Conservation (phyloP, 2,113 vertebrate species). For the Egretta garzetta region DNA sequence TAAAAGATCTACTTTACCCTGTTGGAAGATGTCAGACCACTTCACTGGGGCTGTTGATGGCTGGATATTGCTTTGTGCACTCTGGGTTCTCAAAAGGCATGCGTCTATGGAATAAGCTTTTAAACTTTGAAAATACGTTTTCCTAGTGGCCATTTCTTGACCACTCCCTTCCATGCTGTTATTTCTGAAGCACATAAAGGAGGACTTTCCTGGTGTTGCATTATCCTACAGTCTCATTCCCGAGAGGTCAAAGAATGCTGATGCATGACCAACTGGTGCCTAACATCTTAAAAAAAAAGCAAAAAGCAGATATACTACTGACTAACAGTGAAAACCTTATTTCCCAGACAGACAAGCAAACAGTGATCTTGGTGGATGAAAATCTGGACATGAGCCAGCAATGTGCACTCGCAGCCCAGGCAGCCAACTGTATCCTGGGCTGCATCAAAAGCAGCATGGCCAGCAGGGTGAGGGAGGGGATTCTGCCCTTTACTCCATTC, state of each 20-base stretch:
- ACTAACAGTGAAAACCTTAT: background rate
- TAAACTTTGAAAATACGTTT: background rate
- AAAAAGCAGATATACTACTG: background rate
- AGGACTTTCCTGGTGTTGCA: background rate
- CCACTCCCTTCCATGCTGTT: background rate
- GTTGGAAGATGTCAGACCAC: background rate
- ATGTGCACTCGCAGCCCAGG: background rate
- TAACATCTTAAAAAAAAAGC: background rate
- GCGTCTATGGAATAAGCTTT: accelerated
- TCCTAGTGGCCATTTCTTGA: background rate
- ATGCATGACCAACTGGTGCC: background rate
- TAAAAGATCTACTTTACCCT: background rate
- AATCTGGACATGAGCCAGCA: background rate
- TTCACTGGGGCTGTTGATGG: background rate
- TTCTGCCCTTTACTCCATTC: background rate
- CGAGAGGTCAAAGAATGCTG: background rate
- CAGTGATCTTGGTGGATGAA: background rate
- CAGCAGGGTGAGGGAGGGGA: background rate
- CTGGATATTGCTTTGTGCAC: background rate
- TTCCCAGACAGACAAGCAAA: background rate
- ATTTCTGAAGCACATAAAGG: background rate
- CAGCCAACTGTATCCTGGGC: background rate
- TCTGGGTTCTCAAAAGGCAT: background rate
- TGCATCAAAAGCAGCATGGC: background rate
- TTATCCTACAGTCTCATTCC: background rate